Base-by-base conservation (phyloP, 2,888 invertebrate genomes). In the Ormyrus labotus region DNA sequence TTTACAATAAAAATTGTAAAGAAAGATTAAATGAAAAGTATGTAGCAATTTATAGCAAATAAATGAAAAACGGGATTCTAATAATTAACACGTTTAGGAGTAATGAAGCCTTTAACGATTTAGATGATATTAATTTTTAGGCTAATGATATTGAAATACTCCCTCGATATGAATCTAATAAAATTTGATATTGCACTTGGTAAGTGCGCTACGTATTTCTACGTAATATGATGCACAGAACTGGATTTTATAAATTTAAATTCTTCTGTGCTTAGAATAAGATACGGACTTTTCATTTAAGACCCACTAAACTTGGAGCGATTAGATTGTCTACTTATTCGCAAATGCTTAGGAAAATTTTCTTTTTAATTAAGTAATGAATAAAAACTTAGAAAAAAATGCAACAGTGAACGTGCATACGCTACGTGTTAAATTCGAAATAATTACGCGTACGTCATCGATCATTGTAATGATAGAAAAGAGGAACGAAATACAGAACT, bases 401-500 rank as follows among this genome's bases (percentile, higher is more conserved):
- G 9, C 19, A 78, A 74, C 64, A 65, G 50, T 63, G 48, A 73
- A 67, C 63, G 64, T 79, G 50, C 64, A 71, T 78, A 81, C 50
- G 51, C 50, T 71, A 76, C 72, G 34, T 75, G 58, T 75, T 72
- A 19, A 72, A 75, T 67, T 80, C 58, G 65, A 74, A 63, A 47
- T 64, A 64, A 81, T 73, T 58, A 76, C 63, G 55, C 68, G 68
- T 67, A 72, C 63, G 67, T 76, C 67, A 71, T 80, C 67, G 34
- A 81, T 81, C 68, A 73, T 77, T 77, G 73, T 77, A 77, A 5
- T 58, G 55, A 53, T 67, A 58, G 11, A 69, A 73, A 71, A 67
- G 81, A 68, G 77, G 71, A 82, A 80, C 78, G 74, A 82, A 78
- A 80, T 82, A 82, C 51, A 82, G 67, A 75, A 80, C 48, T 13